A percentile compares a stretch with the other conserved stretches of the same genome.
phyloP scores from a whole-genome alignment of 2,113 vertebrate species.

The Hoplias malabaricus region DNA sequence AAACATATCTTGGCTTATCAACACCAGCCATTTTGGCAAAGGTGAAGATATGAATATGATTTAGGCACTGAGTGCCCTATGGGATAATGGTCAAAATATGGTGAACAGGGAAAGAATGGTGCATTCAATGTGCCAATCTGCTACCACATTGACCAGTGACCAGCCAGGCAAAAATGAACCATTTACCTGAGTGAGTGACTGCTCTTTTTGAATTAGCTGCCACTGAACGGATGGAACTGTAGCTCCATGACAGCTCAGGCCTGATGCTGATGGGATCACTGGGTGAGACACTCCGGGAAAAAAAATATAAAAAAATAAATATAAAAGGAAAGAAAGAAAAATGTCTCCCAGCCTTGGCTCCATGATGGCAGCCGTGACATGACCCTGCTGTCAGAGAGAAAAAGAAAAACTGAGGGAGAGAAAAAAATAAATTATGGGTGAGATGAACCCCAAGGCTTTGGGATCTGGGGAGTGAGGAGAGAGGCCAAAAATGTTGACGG shows the following conservation, averaged over 20 bases:
- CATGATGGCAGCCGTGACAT: slow-evolving; percentile 10
- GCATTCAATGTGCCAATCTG: slow-evolving; percentile 23
- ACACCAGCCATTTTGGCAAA: too few relatives aligned
- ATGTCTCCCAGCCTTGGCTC: neutral
- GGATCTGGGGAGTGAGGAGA: neutral
- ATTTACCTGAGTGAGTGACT: slow-evolving; percentile 20
- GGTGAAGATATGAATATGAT: too few relatives aligned
- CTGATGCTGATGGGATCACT: slow-evolving; percentile 45
- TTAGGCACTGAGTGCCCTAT: too few relatives aligned
- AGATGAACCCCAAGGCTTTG: neutral
- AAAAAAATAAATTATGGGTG: neutral
- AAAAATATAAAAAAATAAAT: neutral
- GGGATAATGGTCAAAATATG: neutral
- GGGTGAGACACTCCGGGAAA: slow-evolving; percentile 17
- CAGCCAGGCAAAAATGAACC: neutral
- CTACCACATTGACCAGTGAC: neutral
- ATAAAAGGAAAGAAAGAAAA: neutral
- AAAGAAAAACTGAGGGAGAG: neutral
- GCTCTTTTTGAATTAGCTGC: slow-evolving; percentile 30
- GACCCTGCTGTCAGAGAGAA: slow-evolving; percentile 33
- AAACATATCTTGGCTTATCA: too few relatives aligned
- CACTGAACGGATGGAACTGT: slow-evolving; percentile 22
- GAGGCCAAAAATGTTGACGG: neutral
- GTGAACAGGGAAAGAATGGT: neutral
- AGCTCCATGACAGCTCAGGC: slow-evolving; percentile 27